Percentiles rank a stretch among this genome's conserved stretches.
Conservation (phyloP, 2,797 vertebrate genomes). For the Peromyscus eremicus region DNA sequence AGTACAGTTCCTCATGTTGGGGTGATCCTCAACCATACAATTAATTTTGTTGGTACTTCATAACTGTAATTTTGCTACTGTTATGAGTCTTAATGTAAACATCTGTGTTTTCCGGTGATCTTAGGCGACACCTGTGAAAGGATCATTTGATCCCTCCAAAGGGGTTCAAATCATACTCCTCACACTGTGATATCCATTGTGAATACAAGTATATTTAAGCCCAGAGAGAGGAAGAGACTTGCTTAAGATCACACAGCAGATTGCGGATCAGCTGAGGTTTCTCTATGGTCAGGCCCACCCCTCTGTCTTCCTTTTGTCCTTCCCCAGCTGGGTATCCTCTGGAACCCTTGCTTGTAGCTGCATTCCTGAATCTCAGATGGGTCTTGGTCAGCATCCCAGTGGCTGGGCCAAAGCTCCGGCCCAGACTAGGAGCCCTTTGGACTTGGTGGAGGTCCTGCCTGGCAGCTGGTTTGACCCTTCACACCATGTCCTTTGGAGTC, state of each 20-base stretch:
- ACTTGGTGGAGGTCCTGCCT: neutral
- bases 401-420: neutral
- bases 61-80: neutral
- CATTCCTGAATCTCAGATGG: neutral
- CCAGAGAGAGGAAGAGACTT: slow-evolving; percentile 41
- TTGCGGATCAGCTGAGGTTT: neutral
- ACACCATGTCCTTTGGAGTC: neutral
- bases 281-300: neutral
- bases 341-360: neutral
- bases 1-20: too few species aligned
- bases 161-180: slow-evolving; percentile 34
- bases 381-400: neutral
- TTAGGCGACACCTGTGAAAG: neutral
- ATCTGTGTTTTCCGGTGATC: neutral
- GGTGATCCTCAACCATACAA: neutral
- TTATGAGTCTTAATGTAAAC: neutral
- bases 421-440: neutral
- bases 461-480: neutral
- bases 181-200: neutral
- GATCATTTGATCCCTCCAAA: neutral
- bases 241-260: slow-evolving; percentile 33
- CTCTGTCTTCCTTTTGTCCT: neutral
- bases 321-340: neutral
- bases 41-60: neutral
- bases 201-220: neutral